Evolutionary conservation across 2,888 invertebrate genomes (phyloP).

Genomic region (Argyresthia albistria): DNA sequence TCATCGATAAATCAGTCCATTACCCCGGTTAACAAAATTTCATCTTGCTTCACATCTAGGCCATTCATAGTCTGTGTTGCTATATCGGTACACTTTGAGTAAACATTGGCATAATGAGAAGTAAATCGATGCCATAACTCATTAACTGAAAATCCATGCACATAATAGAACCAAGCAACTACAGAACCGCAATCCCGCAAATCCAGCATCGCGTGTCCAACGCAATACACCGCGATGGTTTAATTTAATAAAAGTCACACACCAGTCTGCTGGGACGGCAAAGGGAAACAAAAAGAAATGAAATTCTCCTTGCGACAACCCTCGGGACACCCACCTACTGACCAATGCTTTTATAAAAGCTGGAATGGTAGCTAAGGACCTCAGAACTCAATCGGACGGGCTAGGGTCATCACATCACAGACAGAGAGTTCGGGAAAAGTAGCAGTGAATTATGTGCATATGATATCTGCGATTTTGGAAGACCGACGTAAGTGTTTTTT

Average conservation of each 20-base stretch:
- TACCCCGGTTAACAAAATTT: too few relatives aligned
- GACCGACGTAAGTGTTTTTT: too few relatives aligned
- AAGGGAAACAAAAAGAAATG: slow-evolving; percentile 35
- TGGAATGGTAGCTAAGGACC: background rate
- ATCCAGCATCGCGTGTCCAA: slow-evolving; percentile 32
- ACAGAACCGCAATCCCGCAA: background rate
- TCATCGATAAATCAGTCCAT: too few relatives aligned
- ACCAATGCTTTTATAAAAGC: slow-evolving; percentile 44
- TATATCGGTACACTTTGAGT: too few relatives aligned
- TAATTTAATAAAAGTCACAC: slow-evolving; percentile 64
- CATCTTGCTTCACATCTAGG: too few relatives aligned
- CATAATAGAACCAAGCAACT: too few relatives aligned
- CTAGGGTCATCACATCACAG: background rate
- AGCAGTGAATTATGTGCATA: slow-evolving; percentile 13
- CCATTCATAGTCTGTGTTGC: too few relatives aligned
- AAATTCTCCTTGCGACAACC: slow-evolving; percentile 40
- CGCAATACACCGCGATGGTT: slow-evolving; percentile 53
- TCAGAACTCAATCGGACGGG: background rate
- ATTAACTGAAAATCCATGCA: too few relatives aligned
- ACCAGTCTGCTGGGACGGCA: slow-evolving; percentile 23
- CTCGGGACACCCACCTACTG: slow-evolving; percentile 35
- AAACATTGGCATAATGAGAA: too few relatives aligned
- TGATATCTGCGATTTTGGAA: slow-evolving; percentile 9
- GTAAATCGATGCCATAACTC: too few relatives aligned
- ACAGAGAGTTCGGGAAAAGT: background rate